Conservation (phyloP, 2,888 invertebrate species). For the Scaptomyza flava region DNA sequence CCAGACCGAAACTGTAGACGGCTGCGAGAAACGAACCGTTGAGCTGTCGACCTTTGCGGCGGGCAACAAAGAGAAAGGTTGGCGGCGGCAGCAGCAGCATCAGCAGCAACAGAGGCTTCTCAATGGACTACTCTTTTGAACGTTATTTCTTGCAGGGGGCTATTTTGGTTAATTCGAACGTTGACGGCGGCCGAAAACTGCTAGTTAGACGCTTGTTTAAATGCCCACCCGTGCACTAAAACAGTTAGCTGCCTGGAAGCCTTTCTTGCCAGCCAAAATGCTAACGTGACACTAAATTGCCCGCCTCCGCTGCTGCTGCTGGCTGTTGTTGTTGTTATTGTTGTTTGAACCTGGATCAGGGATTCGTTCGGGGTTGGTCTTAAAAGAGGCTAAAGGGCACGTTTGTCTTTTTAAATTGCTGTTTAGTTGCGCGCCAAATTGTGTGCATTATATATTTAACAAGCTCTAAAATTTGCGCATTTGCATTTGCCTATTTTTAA, state of each 20-base stretch:
- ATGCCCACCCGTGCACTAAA: constrained; percentile 65
- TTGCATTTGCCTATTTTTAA: constrained; percentile 73
- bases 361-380: constrained; percentile 45
- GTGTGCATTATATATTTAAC: constrained; percentile 75
- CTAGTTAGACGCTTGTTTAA: constrained; percentile 71
- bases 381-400: constrained; percentile 69
- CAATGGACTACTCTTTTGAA: constrained; percentile 28
- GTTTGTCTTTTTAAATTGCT: constrained; percentile 58
- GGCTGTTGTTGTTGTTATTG: background rate
- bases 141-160: constrained; percentile 56
- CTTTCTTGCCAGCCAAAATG: constrained; percentile 57
- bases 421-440: constrained; percentile 58
- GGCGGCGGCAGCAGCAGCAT: constrained; percentile 31
- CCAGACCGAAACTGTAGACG: constrained; percentile 41
- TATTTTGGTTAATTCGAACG: constrained; percentile 74
- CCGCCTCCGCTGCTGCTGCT: constrained; percentile 10
- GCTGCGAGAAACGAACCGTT: constrained; percentile 46
- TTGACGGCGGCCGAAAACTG: constrained; percentile 68
- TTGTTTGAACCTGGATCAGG: constrained; percentile 5
- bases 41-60: constrained; percentile 69
- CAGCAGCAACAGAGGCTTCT: constrained; percentile 33
- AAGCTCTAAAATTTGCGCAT: constrained; percentile 65
- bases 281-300: constrained; percentile 79
- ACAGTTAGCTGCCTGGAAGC: constrained; percentile 65
- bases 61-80: constrained; percentile 73